These are phyloP conservation scores for Amphipyra tragopoginis DNA, from an alignment of 2,888 invertebrate genomes.

Conservation along the genomic window DNA sequence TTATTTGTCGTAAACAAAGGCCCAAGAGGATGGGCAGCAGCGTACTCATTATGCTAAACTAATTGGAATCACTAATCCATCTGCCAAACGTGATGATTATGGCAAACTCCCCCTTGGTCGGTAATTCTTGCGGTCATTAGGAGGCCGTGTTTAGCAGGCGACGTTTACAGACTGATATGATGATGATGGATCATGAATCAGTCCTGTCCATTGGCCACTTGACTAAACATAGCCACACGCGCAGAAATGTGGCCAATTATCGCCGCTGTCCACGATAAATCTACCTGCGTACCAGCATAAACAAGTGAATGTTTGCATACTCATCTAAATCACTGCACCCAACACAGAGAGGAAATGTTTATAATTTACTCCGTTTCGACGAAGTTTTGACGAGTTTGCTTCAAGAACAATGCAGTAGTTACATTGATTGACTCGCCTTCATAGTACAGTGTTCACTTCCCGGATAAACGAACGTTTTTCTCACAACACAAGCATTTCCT, in stretches of 20 bases:
- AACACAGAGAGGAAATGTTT: constrained; percentile 56
- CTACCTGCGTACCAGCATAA: background rate
- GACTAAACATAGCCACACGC: no score
- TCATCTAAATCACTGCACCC: constrained; percentile 30
- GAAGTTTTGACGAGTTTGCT: constrained; percentile 59
- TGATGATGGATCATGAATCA: no score
- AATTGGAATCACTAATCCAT: no score
- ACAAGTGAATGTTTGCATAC: constrained; percentile 29
- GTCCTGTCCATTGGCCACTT: no score
- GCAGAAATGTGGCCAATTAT: background rate
- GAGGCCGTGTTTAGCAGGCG: no score
- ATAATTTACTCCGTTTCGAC: constrained; percentile 60
- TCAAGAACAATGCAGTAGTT: constrained; percentile 66
- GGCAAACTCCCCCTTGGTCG: no score
- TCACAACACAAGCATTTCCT: constrained; percentile 69
- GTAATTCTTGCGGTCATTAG: no score
- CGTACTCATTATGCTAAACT: no score
- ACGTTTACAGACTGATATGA: no score
- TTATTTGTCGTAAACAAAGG: no score
- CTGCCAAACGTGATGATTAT: no score
- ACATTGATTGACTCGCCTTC: constrained; percentile 54
- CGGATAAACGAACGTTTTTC: constrained; percentile 70
- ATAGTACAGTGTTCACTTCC: constrained; percentile 63
- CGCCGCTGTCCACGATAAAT: background rate
- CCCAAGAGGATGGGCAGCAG: no score